Conservation (phyloP, 2,888 invertebrate species). For the Quadroppia sp. region DNA sequence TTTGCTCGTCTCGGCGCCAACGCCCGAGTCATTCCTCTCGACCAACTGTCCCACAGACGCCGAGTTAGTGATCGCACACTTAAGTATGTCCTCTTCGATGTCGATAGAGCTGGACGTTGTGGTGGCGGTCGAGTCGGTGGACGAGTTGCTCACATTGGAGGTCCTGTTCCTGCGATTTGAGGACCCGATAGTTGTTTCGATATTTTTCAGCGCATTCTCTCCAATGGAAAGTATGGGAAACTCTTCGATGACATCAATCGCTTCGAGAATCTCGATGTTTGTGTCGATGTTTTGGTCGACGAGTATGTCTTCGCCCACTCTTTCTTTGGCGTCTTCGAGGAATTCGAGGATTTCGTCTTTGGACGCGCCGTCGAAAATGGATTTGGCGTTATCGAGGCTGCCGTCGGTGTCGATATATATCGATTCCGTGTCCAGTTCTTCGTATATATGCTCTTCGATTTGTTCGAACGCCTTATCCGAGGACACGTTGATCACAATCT, state of each 20-base stretch:
- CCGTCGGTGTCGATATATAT: slow-evolving; percentile 31
- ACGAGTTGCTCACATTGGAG: slow-evolving; percentile 43
- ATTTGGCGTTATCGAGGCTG: slow-evolving; percentile 30
- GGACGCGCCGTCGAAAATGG: slow-evolving; percentile 54
- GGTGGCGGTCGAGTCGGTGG: slow-evolving; percentile 44
- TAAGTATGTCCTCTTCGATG: slow-evolving; percentile 19
- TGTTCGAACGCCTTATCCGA: slow-evolving; percentile 6
- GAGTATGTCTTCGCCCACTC: slow-evolving; percentile 40
- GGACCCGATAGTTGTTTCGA: slow-evolving; percentile 18
- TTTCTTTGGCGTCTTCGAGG: slow-evolving; percentile 63
- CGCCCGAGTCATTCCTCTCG: slow-evolving; percentile 86
- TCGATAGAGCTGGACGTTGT: slow-evolving; percentile 41
- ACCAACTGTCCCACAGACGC: slow-evolving; percentile 59
- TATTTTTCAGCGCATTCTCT: too few species aligned
- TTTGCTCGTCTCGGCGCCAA: slow-evolving; percentile 85
- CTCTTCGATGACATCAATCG: slow-evolving; percentile 44
- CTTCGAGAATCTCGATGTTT: slow-evolving; percentile 42
- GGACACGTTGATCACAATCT: slow-evolving; percentile 43
- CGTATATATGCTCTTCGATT: slow-evolving; percentile 43
- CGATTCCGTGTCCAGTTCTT: slow-evolving; percentile 39
- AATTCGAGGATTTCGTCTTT: slow-evolving; percentile 86
- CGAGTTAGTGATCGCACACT: slow-evolving; percentile 35
- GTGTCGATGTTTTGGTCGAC: slow-evolving; percentile 37
- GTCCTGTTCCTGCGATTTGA: slow-evolving; percentile 43
- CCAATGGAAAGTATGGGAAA: slow-evolving; percentile 5